A percentile compares a stretch with the other conserved stretches of the same genome.
These are phyloP conservation scores for Ptilonorhynchus violaceus DNA, from an alignment of 2,113 vertebrate genomes.

Conservation along the genomic window DNA sequence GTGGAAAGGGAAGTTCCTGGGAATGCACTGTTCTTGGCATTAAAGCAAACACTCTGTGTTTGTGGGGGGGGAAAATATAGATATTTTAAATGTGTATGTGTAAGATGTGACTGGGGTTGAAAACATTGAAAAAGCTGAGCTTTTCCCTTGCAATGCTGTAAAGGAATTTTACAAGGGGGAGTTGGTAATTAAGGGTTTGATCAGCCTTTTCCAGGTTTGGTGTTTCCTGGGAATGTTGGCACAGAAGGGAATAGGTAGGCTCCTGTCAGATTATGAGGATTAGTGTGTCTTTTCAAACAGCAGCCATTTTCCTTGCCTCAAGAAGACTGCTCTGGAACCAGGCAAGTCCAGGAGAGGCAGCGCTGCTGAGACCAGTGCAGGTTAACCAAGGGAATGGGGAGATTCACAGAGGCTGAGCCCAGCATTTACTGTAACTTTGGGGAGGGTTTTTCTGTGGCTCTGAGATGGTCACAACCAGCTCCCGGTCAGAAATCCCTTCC, in stretches of 20 bases:
- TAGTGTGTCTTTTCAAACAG: neutral
- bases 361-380: neutral
- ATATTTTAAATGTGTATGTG: fast-evolving
- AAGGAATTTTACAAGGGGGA: neutral
- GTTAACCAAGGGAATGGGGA: neutral
- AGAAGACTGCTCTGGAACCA: neutral
- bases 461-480: neutral
- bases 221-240: neutral
- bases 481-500: neutral
- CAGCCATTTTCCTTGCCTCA: neutral
- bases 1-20: neutral
- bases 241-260: neutral
- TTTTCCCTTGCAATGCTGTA: neutral
- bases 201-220: neutral
- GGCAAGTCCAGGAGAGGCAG: neutral
- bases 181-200: neutral
- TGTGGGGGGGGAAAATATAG: neutral
- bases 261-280: neutral
- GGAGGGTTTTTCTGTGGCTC: neutral
- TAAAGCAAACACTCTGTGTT: neutral
- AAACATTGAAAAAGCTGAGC: neutral
- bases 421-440: neutral
- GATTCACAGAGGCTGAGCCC: fast-evolving
- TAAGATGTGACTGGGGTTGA: neutral
- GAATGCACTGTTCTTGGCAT: neutral